Conservation (phyloP, 1,140 invertebrate genomes). For the Steinernema feltiae region DNA sequence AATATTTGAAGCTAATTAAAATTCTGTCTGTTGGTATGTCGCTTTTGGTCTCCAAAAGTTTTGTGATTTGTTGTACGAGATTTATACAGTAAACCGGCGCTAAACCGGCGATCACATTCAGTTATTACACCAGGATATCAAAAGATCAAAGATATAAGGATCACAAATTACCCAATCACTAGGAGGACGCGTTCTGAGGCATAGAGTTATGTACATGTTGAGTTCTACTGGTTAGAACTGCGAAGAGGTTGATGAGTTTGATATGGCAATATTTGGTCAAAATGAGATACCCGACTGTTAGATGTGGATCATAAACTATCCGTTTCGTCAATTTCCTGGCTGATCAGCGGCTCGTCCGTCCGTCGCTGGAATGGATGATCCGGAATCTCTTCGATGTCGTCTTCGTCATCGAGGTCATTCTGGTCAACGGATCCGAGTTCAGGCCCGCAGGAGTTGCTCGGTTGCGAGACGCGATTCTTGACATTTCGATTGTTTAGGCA, state of each 20-base stretch:
- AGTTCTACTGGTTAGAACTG: neutral
- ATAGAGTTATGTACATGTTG: neutral
- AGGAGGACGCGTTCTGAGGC: too few relatives aligned
- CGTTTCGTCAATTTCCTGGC: neutral
- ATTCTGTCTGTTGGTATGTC: too few relatives aligned
- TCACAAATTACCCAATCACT: too few relatives aligned
- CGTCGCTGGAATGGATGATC: neutral
- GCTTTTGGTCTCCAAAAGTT: too few relatives aligned
- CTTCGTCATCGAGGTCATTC: neutral
- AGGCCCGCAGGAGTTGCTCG: neutral
- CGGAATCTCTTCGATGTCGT: neutral
- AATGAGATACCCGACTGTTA: neutral
- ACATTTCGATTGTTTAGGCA: neutral
- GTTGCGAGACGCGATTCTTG: neutral
- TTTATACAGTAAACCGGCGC: too few relatives aligned
- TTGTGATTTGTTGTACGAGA: too few relatives aligned
- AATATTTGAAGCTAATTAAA: too few relatives aligned
- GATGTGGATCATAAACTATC: neutral
- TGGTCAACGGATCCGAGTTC: neutral
- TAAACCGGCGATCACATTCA: too few relatives aligned
- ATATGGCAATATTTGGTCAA: constrained; percentile 9
- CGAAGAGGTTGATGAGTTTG: neutral
- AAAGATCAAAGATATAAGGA: too few relatives aligned
- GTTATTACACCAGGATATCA: too few relatives aligned
- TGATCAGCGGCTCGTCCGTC: neutral